phyloP scores from a whole-genome alignment of 2,888 invertebrate species.

The Chrysotoxum bicinctum region DNA sequence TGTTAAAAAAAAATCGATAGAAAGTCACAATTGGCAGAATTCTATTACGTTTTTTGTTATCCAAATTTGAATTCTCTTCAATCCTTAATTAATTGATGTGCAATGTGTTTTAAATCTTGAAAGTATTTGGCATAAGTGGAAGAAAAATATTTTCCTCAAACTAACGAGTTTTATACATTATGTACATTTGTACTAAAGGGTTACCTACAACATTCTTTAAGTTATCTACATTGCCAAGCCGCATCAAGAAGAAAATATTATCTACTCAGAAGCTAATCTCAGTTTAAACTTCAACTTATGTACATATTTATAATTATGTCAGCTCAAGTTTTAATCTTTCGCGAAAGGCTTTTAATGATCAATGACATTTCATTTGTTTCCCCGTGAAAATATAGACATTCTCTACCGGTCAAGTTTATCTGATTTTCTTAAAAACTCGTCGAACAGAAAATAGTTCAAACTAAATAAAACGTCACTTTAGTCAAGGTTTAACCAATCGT shows the following conservation, averaged over 20 bases:
- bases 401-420: no score
- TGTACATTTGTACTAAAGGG: no score
- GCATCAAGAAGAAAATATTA: not conserved
- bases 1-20: not conserved
- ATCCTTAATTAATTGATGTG: not conserved
- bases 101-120: not conserved
- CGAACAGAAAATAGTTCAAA: no score
- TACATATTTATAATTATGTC: not conserved
- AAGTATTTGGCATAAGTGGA: not conserved
- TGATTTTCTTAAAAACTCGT: no score
- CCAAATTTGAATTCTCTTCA: not conserved
- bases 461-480: no score
- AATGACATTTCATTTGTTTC: not conserved
- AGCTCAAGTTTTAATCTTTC: not conserved
- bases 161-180: no score
- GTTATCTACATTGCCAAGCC: not conserved
- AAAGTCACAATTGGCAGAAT: not conserved
- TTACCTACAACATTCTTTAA: not conserved
- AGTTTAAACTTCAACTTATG: not conserved
- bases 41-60: not conserved
- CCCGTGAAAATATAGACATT: no score
- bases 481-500: no score
- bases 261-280: not conserved
- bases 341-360: not conserved
- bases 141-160: no score